These are phyloP conservation scores for Neogale vison DNA, from an alignment of 2,113 vertebrate genomes.

Conservation along the genomic window DNA sequence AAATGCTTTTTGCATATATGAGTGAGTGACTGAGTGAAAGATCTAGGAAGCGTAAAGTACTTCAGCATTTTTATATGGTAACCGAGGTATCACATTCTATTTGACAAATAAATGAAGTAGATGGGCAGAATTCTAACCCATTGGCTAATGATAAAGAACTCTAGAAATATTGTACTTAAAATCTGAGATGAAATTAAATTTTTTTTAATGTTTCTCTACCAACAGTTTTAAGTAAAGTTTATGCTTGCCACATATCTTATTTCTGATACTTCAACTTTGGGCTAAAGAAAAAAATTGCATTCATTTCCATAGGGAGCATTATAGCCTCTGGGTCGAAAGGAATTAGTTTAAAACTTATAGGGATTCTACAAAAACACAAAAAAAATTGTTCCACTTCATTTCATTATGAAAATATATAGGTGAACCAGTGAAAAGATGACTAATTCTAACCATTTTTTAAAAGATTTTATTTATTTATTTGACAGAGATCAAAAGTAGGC, in stretches of 20 bases:
- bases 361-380: not conserved
- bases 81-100: not conserved
- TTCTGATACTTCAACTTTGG: not conserved
- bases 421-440: not conserved
- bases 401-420: not conserved
- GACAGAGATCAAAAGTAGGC: too few species aligned
- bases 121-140: not conserved
- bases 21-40: not conserved
- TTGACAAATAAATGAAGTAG: not conserved
- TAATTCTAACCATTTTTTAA: not conserved
- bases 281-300: not conserved
- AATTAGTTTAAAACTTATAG: not conserved
- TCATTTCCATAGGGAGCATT: not conserved
- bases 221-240: not conserved
- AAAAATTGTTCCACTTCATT: not conserved
- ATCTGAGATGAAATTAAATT: not conserved
- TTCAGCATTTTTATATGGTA: not conserved
- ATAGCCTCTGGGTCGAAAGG: not conserved
- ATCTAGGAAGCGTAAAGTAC: not conserved
- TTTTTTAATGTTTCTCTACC: not conserved
- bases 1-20: not conserved
- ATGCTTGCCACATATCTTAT: not conserved
- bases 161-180: not conserved
- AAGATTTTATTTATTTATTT: too few species aligned
- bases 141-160: not conserved